Conservation (phyloP, 2,113 vertebrate genomes). For the Aptenodytes forsteri region DNA sequence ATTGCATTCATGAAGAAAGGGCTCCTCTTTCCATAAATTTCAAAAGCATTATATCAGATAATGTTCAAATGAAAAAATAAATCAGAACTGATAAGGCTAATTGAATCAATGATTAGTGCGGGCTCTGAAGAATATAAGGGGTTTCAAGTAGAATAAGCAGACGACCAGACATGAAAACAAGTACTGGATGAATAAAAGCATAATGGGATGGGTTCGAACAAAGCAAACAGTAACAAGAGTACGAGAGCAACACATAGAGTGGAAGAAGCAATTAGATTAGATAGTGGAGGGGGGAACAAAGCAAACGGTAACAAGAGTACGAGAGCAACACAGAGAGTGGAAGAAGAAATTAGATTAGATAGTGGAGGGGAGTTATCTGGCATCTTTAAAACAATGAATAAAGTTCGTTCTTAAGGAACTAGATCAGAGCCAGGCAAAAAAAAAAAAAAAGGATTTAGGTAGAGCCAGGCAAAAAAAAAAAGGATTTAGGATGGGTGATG, state of each 20-base stretch:
- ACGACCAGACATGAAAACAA: background rate
- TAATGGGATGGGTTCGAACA: background rate
- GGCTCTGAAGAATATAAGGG: background rate
- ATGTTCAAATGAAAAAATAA: background rate
- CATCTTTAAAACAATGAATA: background rate
- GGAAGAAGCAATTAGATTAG: background rate
- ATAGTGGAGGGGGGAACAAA: background rate
- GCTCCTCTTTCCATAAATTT: background rate
- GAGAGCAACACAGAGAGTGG: background rate
- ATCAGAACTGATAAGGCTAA: background rate
- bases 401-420: background rate
- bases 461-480: accelerated
- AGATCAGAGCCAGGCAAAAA: background rate
- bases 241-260: background rate
- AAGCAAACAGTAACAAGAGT: background rate
- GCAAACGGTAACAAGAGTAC: background rate
- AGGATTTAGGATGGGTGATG: background rate
- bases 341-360: background rate
- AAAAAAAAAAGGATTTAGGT: background rate
- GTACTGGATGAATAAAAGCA: background rate
- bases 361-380: background rate
- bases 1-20: background rate
- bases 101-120: background rate
- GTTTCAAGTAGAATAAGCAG: background rate
- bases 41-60: background rate